A percentile compares a stretch with the other conserved stretches of the same genome.
phyloP scores from a whole-genome alignment of 2,888 invertebrate species.

The Xylophagus ater region DNA sequence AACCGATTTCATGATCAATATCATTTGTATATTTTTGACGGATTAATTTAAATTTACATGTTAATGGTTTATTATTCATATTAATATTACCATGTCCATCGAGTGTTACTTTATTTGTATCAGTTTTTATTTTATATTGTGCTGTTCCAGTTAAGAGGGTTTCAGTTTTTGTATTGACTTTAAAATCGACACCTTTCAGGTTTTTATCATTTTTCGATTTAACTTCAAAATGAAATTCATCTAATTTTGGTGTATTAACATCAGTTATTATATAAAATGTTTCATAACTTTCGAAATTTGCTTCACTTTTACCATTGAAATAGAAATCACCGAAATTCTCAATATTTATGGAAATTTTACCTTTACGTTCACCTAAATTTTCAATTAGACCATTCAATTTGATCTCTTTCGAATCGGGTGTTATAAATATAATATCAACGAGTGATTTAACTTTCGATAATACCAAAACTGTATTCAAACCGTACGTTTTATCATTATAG shows the following conservation, averaged over 20 bases:
- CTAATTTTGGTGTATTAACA: conserved; percentile 51
- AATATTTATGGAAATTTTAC: conserved; percentile 45
- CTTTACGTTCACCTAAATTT: conserved; percentile 45
- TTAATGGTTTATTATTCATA: conserved; percentile 54
- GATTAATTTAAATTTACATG: conserved; percentile 63
- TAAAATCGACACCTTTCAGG: conserved; percentile 51
- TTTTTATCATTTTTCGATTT: conserved; percentile 48
- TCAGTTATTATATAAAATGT: conserved; percentile 51
- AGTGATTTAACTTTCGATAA: conserved; percentile 45
- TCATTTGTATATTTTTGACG: conserved; percentile 49
- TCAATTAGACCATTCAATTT: conserved; percentile 30
- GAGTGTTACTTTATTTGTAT: conserved; percentile 57
- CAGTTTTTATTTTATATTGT: conserved; percentile 57
- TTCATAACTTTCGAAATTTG: conserved; percentile 48
- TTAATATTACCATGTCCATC: conserved; percentile 66
- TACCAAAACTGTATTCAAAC: conserved; percentile 43
- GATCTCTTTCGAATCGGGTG: conserved; percentile 40
- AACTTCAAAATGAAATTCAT: conserved; percentile 54
- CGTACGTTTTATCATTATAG: conserved; percentile 49
- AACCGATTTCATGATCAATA: conserved; percentile 52
- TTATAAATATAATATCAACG: conserved; percentile 45
- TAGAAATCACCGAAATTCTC: conserved; percentile 45
- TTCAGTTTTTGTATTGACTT: conserved; percentile 47
- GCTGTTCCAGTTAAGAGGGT: conserved; percentile 60
- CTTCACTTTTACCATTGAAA: conserved; percentile 45